A percentile compares a stretch with the other conserved stretches of the same genome.
phyloP scores from a whole-genome alignment of 30 jellyfish, hydroid and myxozoan genomes.

The Sanderia malayensis region DNA sequence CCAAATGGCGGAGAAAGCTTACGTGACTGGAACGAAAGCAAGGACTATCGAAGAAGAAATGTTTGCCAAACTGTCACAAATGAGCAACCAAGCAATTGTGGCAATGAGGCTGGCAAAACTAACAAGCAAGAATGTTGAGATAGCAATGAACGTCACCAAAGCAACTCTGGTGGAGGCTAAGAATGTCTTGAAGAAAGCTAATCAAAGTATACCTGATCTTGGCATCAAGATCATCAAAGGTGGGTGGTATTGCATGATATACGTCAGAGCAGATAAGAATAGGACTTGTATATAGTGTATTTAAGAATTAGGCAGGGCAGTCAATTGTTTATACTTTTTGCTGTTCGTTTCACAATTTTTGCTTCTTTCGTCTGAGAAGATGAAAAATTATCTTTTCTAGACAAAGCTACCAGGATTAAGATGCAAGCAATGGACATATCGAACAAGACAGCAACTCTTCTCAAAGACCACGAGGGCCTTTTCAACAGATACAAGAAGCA shows the following conservation, averaged over 20 bases:
- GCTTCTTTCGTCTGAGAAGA: no score
- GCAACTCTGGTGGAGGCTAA: constrained; percentile 63
- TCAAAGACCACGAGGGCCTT: constrained; percentile 45
- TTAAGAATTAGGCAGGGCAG: no score
- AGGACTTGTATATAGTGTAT: no score
- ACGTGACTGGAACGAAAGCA: constrained; percentile 72
- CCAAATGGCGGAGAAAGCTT: constrained; percentile 61
- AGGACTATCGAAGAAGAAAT: constrained; percentile 54
- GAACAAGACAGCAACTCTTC: constrained; percentile 25
- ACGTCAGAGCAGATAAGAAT: no score
- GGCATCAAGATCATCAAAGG: constrained; percentile 66
- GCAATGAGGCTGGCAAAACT: constrained; percentile 65
- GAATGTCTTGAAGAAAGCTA: constrained; percentile 65
- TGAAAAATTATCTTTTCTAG: constrained; percentile 65
- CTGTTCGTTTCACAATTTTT: no score
- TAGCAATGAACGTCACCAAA: constrained; percentile 46
- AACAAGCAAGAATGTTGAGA: constrained; percentile 32
- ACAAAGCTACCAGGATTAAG: constrained; percentile 40
- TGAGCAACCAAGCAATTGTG: constrained; percentile 51
- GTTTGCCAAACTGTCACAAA: constrained; percentile 35
- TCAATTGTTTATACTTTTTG: no score
- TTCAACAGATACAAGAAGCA: constrained; percentile 37
- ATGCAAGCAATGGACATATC: constrained; percentile 51
- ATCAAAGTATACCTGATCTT: constrained; percentile 70
- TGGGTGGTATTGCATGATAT: no score